phyloP scores from a whole-genome alignment of 1,140 invertebrate genomes.

The Leucophenga varia region DNA sequence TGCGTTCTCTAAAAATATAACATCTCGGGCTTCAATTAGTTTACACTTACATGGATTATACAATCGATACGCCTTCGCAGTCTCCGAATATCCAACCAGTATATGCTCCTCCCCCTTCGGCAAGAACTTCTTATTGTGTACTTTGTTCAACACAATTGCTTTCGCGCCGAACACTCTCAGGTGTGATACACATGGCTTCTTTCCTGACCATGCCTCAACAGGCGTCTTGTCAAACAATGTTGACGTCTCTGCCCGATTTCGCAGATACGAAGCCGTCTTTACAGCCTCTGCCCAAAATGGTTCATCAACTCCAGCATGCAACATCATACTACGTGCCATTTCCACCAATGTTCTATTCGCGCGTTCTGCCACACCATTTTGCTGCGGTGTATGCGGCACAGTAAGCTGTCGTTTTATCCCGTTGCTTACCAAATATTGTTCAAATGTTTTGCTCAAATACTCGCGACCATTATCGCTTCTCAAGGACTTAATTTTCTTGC shows the following conservation, averaged over 20 bases:
- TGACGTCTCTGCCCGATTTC: not conserved
- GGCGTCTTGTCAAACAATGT: too few relatives aligned
- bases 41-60: not conserved
- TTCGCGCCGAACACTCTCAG: not conserved
- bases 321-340: conserved; percentile 4
- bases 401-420: too few relatives aligned
- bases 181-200: too few relatives aligned
- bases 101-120: conserved; percentile 8
- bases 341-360: not conserved
- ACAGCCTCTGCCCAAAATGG: conserved; percentile 7
- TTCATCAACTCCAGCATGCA: not conserved
- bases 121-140: conserved; percentile 1
- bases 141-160: not conserved
- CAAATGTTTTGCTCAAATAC: too few relatives aligned
- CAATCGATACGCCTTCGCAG: conserved; percentile 10
- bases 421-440: too few relatives aligned
- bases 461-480: too few relatives aligned
- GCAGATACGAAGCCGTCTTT: conserved; percentile 5
- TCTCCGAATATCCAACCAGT: conserved; percentile 9
- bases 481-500: too few relatives aligned
- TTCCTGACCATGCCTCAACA: too few relatives aligned
- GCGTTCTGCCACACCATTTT: conserved; percentile 6
- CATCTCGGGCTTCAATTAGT: conserved; percentile 2
- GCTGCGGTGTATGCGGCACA: not conserved
- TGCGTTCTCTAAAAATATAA: too few relatives aligned